phyloP scores from a whole-genome alignment of 2,888 invertebrate genomes.

The Drosophila hamatofila region DNA sequence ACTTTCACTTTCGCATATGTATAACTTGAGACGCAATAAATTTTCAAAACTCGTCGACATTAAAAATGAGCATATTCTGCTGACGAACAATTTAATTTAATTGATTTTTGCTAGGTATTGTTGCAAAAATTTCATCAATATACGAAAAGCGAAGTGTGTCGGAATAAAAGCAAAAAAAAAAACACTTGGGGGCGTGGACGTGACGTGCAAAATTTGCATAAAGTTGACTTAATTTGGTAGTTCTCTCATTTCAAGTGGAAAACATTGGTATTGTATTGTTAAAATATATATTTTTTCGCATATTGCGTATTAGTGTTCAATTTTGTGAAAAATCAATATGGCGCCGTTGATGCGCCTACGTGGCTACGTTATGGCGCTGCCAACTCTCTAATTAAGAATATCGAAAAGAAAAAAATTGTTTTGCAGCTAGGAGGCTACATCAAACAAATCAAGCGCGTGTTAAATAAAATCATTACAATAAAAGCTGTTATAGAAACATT shows the following conservation, averaged over 20 bases:
- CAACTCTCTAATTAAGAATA: constrained; percentile 47
- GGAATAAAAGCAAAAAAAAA: constrained; percentile 25
- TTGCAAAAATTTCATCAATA: constrained; percentile 25
- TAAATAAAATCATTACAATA: constrained; percentile 13
- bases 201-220: constrained; percentile 53
- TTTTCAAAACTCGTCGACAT: constrained; percentile 13
- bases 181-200: constrained; percentile 63
- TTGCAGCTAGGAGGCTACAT: constrained; percentile 14
- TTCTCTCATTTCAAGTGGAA: constrained; percentile 51
- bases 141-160: constrained; percentile 42
- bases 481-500: constrained; percentile 3
- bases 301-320: constrained; percentile 61
- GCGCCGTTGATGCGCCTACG: constrained; percentile 72
- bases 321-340: constrained; percentile 75
- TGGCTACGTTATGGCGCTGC: constrained; percentile 63
- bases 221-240: constrained; percentile 38
- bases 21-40: constrained; percentile 61
- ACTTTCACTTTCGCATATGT: constrained; percentile 50
- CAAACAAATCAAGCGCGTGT: constrained; percentile 27
- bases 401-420: constrained; percentile 13
- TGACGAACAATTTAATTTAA: constrained; percentile 23
- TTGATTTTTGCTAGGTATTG: constrained; percentile 28
- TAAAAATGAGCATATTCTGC: constrained; percentile 32
- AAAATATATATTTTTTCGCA: constrained; percentile 33
- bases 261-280: constrained; percentile 44